Base-by-base conservation (phyloP, 53 echinoderm and acorn worm genomes). In the Astropecten irregularis region DNA sequence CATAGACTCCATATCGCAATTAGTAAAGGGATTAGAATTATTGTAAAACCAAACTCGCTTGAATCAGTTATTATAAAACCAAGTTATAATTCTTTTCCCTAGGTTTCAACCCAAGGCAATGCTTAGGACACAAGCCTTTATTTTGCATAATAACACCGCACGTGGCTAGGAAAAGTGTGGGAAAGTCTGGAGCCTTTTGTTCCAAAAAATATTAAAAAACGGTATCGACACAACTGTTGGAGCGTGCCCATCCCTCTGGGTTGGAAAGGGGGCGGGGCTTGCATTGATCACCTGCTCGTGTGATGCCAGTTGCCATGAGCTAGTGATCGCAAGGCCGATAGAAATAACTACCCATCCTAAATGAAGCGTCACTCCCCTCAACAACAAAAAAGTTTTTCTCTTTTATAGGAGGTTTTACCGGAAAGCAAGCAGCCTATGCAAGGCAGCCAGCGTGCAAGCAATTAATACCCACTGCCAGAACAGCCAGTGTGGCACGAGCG, bases 401-500 rank as follows among this genome's bases (percentile, higher is more conserved):
- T 42, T 42, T 6, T 11, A 42, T 6, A 6, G 42, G 42, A n/a
- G 50, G 26, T 30, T 50, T 18, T 19, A n/a, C 3, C 33, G 19
- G 28, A 53, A 73, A 54, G 53, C 79, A 46, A 44, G 57, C 48
- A 61, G 79, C 61, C 42, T 6, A 11, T 11, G 42, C 6, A 42
- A 40, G 21, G 33, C 16, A 21, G 23, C 10, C 44, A 44, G 25
- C 7, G 10, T 37, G 51, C 33, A 54, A 36, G 53, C 73, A 73
- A 73, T 73, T 73, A 73, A 77, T 42, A 77, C 18, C 22, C 2
- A 60, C 20, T n/a, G n/a, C n/a, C n/a, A n/a, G n/a, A n/a, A 16
- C 29, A 42, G 77, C 21, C 42, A 60, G 11, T 25, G 42, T 27
- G 77, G 59, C 77, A 77, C 77, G 77, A 77, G 79, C 79, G 79